These are phyloP conservation scores for Sipha maydis DNA, from an alignment of 2,888 invertebrate species.

Conservation along the genomic window DNA sequence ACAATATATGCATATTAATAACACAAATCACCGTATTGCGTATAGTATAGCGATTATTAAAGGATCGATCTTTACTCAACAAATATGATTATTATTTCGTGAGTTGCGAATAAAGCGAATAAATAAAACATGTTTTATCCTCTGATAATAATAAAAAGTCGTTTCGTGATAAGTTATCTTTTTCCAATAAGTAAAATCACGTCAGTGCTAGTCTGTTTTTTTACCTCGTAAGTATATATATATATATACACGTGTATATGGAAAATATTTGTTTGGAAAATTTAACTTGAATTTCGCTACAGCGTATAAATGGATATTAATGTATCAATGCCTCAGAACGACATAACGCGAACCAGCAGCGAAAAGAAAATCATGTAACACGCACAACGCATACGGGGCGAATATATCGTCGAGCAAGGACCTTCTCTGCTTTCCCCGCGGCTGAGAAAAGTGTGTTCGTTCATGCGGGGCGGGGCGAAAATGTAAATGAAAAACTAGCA, in stretches of 20 bases:
- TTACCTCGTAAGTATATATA: too few species aligned
- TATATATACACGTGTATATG: neutral
- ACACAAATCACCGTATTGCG: too few species aligned
- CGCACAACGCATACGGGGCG: neutral
- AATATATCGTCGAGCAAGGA: neutral
- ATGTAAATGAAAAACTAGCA: constrained; percentile 43
- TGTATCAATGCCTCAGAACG: constrained; percentile 26
- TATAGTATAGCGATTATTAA: too few species aligned
- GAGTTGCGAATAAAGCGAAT: too few species aligned
- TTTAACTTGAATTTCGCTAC: neutral
- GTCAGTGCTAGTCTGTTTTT: too few species aligned
- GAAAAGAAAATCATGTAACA: neutral
- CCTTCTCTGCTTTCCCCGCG: neutral
- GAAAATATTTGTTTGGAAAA: constrained; percentile 23
- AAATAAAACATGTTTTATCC: too few species aligned
- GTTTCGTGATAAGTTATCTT: too few species aligned
- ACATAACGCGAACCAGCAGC: neutral
- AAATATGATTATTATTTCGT: too few species aligned
- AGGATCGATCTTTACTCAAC: too few species aligned
- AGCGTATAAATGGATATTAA: constrained; percentile 30
- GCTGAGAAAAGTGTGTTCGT: neutral
- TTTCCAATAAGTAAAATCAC: too few species aligned
- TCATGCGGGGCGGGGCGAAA: neutral
- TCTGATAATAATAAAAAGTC: too few species aligned
- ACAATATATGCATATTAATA: too few species aligned